Percentiles rank a stretch among this genome's conserved stretches.
Evolutionary conservation across 2,888 invertebrate species (phyloP).

Genomic region (Leucoma salicis): DNA sequence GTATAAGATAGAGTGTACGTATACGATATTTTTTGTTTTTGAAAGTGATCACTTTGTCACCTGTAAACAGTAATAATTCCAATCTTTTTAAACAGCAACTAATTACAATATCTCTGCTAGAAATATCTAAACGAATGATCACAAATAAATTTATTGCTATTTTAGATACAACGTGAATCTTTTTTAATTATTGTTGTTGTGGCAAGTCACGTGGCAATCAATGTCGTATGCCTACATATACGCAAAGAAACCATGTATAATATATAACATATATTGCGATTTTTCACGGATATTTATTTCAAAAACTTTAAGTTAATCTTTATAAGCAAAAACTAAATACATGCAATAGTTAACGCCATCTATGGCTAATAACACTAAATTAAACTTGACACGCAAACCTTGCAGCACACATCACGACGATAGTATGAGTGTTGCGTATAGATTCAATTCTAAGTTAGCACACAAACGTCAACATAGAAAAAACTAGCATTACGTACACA

Average conservation of each 20-base stretch:
- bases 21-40: too few species aligned
- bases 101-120: too few species aligned
- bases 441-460: constrained; percentile 63
- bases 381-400: constrained; percentile 34
- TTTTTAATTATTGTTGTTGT: neutral
- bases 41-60: too few species aligned
- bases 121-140: too few species aligned
- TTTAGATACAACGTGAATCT: too few species aligned
- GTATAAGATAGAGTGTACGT: too few species aligned
- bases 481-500: constrained; percentile 75
- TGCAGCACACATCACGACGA: constrained; percentile 42
- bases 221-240: neutral
- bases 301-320: neutral
- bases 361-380: constrained; percentile 34
- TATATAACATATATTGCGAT: too few species aligned
- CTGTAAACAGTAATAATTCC: too few species aligned
- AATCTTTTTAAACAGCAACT: too few species aligned
- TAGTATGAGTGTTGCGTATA: constrained; percentile 36
- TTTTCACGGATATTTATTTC: too few species aligned
- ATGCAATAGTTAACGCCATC: constrained; percentile 37
- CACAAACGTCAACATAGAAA: constrained; percentile 63
- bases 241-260: neutral
- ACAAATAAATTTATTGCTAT: too few species aligned
- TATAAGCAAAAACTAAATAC: neutral
- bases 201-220: neutral